Evolutionary conservation across 2,888 invertebrate species (phyloP), one percentile per base, ranked within the genome.

Genomic region (Cenopis cana): DNA sequence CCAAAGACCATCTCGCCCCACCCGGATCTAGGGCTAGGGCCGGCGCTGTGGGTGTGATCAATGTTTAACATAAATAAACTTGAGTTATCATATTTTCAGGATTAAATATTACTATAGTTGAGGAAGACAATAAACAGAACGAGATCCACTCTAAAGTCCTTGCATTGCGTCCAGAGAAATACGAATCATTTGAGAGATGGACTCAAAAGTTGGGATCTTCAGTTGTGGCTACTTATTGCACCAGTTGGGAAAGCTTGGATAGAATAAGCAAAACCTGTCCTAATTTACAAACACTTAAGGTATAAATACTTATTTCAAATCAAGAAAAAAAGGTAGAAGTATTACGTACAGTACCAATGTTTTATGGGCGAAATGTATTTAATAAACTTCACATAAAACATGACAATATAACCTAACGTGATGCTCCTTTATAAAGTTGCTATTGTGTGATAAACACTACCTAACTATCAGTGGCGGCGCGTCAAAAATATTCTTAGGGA

Each of bases 121-220:
- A 14, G 20, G 8, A 41, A 20, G n/a, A 46, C 12, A n/a, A 29
- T 24, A 29, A 29, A 9, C 24, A n/a, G 60, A 29, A 17, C 4
- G n/a, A 60, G 11, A 59, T 9, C n/a, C 24, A 1, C 17, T 14
- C n/a, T 10, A 29, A n/a, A n/a, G 11, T 29, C 17, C 29, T 46
- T 14, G 46, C 10, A 8, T 24, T 60, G 20, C n/a, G 11, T 0
- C n/a, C 11, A 11, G 9, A 10, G 1, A 5, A 29, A n/a, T 24
- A 46, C 24, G 17, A 46, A n/a, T 60, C 60, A 9, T 46, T 60
- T 46, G 41, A 24, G 18, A 11, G 24, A 4, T 60, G 60, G 56
- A 56, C 11, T 17, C n/a, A 36, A 9, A 56, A 56, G 29, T 33
- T 56, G 17, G 56, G 56, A 0, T 9, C 6, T 3, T 56, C 56